Conservation (phyloP, 2,888 invertebrate genomes). For the Coelogynopora nodosa region DNA sequence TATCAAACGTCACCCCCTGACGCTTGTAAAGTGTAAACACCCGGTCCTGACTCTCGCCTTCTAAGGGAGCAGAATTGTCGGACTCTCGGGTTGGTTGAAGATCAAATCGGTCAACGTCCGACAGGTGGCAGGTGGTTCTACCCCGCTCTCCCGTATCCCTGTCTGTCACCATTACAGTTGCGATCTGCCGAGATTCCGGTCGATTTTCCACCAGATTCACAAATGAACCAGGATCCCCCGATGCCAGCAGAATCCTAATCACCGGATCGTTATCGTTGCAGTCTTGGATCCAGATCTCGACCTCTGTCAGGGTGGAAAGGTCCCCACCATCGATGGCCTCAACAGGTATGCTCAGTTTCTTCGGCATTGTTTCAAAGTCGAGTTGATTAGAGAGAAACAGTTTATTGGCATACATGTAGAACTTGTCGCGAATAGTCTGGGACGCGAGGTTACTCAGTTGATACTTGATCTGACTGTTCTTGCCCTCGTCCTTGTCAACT, state of each 20-base stretch:
- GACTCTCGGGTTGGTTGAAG: not conserved
- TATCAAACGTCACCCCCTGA: constrained; percentile 25
- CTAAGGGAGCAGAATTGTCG: not conserved
- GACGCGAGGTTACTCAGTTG: constrained; percentile 7
- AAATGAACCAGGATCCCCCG: not conserved
- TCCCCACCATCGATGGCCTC: constrained; percentile 37
- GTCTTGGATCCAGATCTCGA: constrained; percentile 33
- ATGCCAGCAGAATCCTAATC: constrained; percentile 11
- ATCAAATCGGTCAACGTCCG: constrained; percentile 22
- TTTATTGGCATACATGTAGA: constrained; percentile 26
- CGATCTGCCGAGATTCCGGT: constrained; percentile 14
- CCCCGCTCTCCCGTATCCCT: constrained; percentile 20
- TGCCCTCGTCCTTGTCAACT: constrained; percentile 31
- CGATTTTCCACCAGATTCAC: constrained; percentile 6
- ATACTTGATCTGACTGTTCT: constrained; percentile 32
- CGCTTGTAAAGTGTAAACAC: constrained; percentile 14
- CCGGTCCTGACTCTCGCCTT: not conserved
- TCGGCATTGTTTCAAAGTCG: constrained; percentile 34
- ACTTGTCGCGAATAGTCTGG: constrained; percentile 14
- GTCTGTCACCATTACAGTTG: constrained; percentile 33
- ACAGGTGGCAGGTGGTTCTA: constrained; percentile 4
- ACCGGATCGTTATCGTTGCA: constrained; percentile 39
- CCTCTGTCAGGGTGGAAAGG: constrained; percentile 25
- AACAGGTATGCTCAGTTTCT: constrained; percentile 8
- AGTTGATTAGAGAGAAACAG: constrained; percentile 36